Evolutionary conservation across 2,888 invertebrate genomes (phyloP).

Genomic region (Oscheius sp.): DNA sequence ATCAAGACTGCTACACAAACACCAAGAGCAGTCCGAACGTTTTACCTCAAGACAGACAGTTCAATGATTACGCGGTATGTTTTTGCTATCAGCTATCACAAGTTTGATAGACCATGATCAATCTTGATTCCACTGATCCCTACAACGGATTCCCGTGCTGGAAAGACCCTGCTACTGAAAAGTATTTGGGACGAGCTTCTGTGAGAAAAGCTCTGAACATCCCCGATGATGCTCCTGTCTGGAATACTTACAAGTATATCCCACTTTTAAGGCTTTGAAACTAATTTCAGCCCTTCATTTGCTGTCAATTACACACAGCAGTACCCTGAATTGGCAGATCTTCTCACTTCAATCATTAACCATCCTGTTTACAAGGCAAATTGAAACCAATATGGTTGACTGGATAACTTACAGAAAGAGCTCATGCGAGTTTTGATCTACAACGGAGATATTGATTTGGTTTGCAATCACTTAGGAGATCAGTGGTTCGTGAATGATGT

Average conservation of each 20-base stretch:
- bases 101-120: conserved; percentile 46
- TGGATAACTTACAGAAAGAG: conserved; percentile 18
- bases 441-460: conserved; percentile 76
- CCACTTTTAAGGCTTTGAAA: neutral
- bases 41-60: conserved; percentile 2
- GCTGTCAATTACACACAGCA: conserved; percentile 8
- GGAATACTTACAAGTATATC: conserved; percentile 19
- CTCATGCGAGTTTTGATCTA: conserved; percentile 71
- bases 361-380: conserved; percentile 20
- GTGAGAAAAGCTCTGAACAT: conserved; percentile 66
- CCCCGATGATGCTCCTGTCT: conserved; percentile 35
- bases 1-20: conserved; percentile 7
- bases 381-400: neutral
- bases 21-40: neutral
- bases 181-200: conserved; percentile 62
- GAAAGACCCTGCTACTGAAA: conserved; percentile 48
- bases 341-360: neutral
- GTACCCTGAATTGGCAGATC: conserved; percentile 8
- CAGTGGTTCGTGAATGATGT: conserved; percentile 55
- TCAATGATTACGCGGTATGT: conserved; percentile 26
- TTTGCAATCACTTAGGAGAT: conserved; percentile 75
- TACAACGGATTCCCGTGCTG: conserved; percentile 66
- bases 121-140: conserved; percentile 60
- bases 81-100: neutral
- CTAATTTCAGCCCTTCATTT: neutral